These are phyloP conservation scores for Prosopocoilus inquinatus DNA, from an alignment of 2,888 invertebrate genomes.

Conservation along the genomic window DNA sequence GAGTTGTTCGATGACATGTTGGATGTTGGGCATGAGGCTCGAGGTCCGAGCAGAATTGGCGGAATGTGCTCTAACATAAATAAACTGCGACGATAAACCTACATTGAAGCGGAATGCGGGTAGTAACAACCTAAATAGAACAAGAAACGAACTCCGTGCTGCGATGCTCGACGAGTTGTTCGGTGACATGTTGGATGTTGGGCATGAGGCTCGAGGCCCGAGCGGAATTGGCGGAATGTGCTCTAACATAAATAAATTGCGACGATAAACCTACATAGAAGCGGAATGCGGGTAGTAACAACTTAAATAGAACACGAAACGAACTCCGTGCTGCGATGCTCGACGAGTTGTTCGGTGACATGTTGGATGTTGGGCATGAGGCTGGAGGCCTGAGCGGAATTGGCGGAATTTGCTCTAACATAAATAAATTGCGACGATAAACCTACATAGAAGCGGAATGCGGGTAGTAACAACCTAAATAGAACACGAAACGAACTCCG, in stretches of 20 bases:
- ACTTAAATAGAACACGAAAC: background rate
- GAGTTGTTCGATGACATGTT: no score
- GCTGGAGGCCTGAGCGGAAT: no score
- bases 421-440: background rate
- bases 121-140: background rate
- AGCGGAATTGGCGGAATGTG: conserved; percentile 1
- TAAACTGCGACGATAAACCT: conserved; percentile 4
- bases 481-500: no score
- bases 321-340: no score
- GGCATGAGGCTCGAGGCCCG: no score
- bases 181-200: no score
- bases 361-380: no score
- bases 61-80: conserved; percentile 1
- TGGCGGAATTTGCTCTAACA: background rate
- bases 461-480: background rate
- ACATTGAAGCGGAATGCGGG: conserved; percentile 1
- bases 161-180: no score
- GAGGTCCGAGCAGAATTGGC: no score
- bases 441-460: conserved; percentile 1
- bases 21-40: no score
- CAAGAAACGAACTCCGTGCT: background rate
- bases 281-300: background rate
- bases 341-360: no score
- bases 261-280: conserved; percentile 4
- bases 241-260: background rate